phyloP scores from a whole-genome alignment of 2,797 vertebrate genomes.

The Tokudaia tokunoshimensis region DNA sequence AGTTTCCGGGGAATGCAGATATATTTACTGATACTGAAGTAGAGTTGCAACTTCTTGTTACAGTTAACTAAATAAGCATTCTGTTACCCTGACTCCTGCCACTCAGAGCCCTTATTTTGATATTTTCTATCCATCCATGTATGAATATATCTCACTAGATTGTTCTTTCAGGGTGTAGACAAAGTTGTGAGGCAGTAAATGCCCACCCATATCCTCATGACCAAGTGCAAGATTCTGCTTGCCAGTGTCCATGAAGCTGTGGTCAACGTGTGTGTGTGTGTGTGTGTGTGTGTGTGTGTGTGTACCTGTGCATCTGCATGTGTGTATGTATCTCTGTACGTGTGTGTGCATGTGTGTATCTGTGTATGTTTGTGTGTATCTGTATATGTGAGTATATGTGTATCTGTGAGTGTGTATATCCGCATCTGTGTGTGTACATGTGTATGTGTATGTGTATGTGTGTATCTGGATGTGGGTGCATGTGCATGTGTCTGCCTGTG shows the following conservation, averaged over 20 bases:
- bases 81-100: neutral
- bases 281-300: neutral
- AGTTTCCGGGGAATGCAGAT: neutral
- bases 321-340: neutral
- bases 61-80: neutral
- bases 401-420: neutral
- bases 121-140: fast-evolving
- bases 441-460: neutral
- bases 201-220: fast-evolving
- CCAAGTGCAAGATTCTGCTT: neutral
- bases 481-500: neutral
- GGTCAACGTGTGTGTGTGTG: neutral
- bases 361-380: neutral
- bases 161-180: too few relatives aligned
- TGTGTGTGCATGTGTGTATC: neutral
- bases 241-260: neutral
- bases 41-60: neutral
- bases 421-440: neutral
- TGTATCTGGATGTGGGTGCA: neutral
- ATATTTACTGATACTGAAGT: neutral
- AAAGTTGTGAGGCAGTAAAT: fast-evolving
- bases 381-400: neutral
- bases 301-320: neutral
- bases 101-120: neutral
- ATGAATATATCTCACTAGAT: fast-evolving